Conservation (phyloP, 2,797 vertebrate species). For the Atherinosoma microstoma region DNA sequence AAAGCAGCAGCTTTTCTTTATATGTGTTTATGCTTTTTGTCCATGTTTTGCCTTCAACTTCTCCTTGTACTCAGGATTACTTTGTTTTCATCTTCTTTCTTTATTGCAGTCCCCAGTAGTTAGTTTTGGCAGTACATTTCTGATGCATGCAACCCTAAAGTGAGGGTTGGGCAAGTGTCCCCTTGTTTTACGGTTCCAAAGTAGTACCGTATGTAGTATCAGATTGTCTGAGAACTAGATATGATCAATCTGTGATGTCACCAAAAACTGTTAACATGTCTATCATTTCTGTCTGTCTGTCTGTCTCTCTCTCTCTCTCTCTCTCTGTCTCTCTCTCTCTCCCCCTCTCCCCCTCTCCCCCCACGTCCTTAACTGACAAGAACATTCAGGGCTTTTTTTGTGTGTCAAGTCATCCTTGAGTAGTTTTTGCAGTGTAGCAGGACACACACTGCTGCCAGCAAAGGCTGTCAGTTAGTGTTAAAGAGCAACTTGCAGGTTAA, state of each 20-base stretch:
- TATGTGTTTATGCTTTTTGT: slow-evolving; percentile 1
- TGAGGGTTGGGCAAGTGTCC: slow-evolving; percentile 35
- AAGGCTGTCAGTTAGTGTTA: no score
- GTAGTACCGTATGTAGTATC: not conserved
- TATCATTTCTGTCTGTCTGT: no score
- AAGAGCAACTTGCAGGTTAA: no score
- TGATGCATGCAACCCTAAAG: not conserved
- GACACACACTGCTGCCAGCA: not conserved
- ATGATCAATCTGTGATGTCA: slow-evolving; percentile 13
- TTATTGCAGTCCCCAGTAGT: not conserved
- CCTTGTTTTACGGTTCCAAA: slow-evolving; percentile 29
- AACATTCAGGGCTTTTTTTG: not conserved
- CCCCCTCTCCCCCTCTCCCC: no score
- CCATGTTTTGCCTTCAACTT: not conserved
- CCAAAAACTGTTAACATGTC: not conserved
- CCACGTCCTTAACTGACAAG: slow-evolving; percentile 22
- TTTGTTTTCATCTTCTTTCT: not conserved
- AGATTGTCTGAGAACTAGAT: slow-evolving; percentile 23
- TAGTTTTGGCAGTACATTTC: slow-evolving; percentile 14
- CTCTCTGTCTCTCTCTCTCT: no score
- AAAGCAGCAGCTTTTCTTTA: slow-evolving; percentile 2
- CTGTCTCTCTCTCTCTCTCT: no score
- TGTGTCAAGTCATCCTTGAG: not conserved
- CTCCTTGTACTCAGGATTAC: slow-evolving; percentile 14
- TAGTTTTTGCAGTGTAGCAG: not conserved